These are phyloP conservation scores for Smittia aterrima DNA, from an alignment of 2,888 invertebrate species.

Conservation along the genomic window DNA sequence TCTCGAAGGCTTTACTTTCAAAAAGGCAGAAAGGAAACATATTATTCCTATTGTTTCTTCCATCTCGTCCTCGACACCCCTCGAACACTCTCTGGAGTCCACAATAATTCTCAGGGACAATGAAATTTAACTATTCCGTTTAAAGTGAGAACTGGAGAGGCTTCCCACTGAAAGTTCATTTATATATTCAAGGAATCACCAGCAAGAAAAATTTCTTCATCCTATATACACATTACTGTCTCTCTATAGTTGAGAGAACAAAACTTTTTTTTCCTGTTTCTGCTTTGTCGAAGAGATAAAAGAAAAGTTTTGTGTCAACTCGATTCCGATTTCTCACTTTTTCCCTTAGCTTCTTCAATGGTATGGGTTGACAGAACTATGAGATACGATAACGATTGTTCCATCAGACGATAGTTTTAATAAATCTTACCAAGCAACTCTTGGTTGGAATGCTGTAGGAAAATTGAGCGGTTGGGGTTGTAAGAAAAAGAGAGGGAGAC, in stretches of 20 bases:
- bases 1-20: background rate
- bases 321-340: constrained; percentile 29
- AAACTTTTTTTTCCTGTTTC: constrained; percentile 5
- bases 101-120: constrained; percentile 23
- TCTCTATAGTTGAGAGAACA: background rate
- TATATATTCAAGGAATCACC: background rate
- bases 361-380: background rate
- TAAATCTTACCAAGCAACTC: background rate
- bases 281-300: constrained; percentile 22
- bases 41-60: constrained; percentile 35
- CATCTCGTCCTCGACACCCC: background rate
- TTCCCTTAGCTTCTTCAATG: background rate
- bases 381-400: background rate
- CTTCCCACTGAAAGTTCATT: constrained; percentile 24
- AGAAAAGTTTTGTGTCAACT: constrained; percentile 33
- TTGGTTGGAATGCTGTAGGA: background rate
- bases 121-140: constrained; percentile 38
- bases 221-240: no score
- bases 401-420: constrained; percentile 11
- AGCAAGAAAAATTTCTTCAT: background rate
- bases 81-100: background rate
- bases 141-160: constrained; percentile 9
- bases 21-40: constrained; percentile 22
- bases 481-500: no score
- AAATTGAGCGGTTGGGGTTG: background rate